Conservation (phyloP, 2,888 invertebrate genomes). For the Clitarchus hookeri region DNA sequence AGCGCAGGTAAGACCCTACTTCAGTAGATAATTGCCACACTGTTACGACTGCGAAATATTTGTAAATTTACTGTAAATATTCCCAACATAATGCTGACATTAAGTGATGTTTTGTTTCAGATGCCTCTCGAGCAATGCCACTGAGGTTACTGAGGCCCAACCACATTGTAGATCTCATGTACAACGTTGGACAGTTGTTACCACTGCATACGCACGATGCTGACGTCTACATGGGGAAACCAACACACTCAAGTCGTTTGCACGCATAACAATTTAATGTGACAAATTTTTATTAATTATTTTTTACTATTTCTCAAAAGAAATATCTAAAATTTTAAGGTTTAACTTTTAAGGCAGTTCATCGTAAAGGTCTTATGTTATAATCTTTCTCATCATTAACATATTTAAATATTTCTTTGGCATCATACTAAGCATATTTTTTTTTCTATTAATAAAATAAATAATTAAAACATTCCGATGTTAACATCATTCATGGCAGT, state of each 20-base stretch:
- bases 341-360: background rate
- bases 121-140: slow-evolving; percentile 50
- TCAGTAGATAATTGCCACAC: too few species aligned
- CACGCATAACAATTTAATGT: background rate
- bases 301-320: background rate
- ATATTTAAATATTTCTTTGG: too few species aligned
- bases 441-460: too few species aligned
- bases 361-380: too few species aligned
- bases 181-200: slow-evolving; percentile 57
- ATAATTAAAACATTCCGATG: too few species aligned
- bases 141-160: slow-evolving; percentile 62
- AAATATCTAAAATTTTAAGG: background rate
- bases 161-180: slow-evolving; percentile 65
- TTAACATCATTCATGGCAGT: too few species aligned
- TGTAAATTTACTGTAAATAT: too few species aligned
- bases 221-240: slow-evolving; percentile 47
- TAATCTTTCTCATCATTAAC: too few species aligned
- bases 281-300: background rate
- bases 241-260: background rate
- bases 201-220: slow-evolving; percentile 54
- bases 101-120: background rate
- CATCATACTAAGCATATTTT: too few species aligned
- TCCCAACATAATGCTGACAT: background rate
- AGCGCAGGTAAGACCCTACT: too few species aligned
- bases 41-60: too few species aligned